A percentile compares a stretch with the other conserved stretches of the same genome.
phyloP scores from a whole-genome alignment of 2,888 invertebrate species.

The Calameuta pallipes region DNA sequence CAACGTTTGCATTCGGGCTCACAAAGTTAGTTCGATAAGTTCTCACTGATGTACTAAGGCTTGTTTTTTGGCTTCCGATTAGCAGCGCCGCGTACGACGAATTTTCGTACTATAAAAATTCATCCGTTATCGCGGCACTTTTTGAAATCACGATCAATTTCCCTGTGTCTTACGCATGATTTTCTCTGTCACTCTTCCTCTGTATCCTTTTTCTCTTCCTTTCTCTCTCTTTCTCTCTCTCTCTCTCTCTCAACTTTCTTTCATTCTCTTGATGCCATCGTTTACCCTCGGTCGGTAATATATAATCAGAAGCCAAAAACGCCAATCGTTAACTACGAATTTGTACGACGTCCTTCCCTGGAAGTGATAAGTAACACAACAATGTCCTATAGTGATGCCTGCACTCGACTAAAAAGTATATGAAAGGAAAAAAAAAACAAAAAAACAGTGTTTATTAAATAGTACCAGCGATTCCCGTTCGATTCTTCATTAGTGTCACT shows the following conservation, averaged over 20 bases:
- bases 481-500: background rate
- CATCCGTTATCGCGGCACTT: background rate
- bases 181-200: background rate
- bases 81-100: constrained; percentile 9
- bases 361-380: background rate
- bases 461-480: background rate
- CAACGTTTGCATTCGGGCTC: constrained; percentile 35
- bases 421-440: background rate
- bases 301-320: constrained; percentile 41
- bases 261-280: constrained; percentile 5
- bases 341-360: background rate
- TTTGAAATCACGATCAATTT: background rate
- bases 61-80: constrained; percentile 41
- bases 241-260: too few relatives aligned
- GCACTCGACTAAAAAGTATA: background rate
- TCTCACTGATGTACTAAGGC: constrained; percentile 29
- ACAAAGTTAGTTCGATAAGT: constrained; percentile 28
- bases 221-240: background rate
- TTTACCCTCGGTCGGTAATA: constrained; percentile 24
- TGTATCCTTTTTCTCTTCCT: background rate
- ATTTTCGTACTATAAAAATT: constrained; percentile 1
- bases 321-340: constrained; percentile 21
- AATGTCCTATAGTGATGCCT: background rate
- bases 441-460: background rate
- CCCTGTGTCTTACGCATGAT: background rate